A percentile compares a stretch with the other conserved stretches of the same genome.
These are phyloP conservation scores for Ecliptopera silaceata DNA, from an alignment of 2,888 invertebrate species.

Conservation along the genomic window DNA sequence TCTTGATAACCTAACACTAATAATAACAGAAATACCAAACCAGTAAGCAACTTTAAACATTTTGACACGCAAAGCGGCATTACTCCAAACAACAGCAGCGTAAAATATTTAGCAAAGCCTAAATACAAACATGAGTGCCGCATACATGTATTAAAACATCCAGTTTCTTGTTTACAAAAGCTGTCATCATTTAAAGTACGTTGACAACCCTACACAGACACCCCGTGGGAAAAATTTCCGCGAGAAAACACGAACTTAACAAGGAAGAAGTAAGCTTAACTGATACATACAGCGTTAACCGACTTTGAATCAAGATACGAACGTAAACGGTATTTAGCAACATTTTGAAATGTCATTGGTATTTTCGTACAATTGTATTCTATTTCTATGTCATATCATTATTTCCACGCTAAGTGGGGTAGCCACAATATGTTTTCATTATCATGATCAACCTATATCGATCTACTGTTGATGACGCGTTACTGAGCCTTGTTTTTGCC, in stretches of 20 bases:
- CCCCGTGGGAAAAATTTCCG: constrained; percentile 52
- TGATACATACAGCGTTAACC: constrained; percentile 34
- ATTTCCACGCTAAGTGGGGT: too few species aligned
- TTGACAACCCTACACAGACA: constrained; percentile 41
- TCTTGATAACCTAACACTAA: not conserved
- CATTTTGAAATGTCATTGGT: constrained; percentile 2
- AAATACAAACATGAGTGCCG: constrained; percentile 4
- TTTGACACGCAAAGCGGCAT: not conserved
- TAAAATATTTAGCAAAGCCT: constrained; percentile 6
- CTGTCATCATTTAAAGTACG: constrained; percentile 32
- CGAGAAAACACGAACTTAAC: constrained; percentile 66
- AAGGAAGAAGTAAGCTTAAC: constrained; percentile 50
- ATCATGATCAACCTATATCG: too few species aligned
- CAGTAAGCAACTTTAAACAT: not conserved
- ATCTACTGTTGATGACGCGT: too few species aligned
- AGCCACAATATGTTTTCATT: too few species aligned
- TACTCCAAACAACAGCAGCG: constrained; percentile 1
- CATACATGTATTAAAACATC: not conserved
- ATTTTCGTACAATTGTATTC: too few species aligned
- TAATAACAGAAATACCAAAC: constrained; percentile 6
- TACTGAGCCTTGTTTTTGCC: too few species aligned
- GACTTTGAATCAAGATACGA: constrained; percentile 25
- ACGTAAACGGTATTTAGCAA: constrained; percentile 10
- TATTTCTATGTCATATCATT: too few species aligned
- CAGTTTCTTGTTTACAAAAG: constrained; percentile 20